Conservation (phyloP, 2,888 invertebrate species). For the Mechanitis messenoides region DNA sequence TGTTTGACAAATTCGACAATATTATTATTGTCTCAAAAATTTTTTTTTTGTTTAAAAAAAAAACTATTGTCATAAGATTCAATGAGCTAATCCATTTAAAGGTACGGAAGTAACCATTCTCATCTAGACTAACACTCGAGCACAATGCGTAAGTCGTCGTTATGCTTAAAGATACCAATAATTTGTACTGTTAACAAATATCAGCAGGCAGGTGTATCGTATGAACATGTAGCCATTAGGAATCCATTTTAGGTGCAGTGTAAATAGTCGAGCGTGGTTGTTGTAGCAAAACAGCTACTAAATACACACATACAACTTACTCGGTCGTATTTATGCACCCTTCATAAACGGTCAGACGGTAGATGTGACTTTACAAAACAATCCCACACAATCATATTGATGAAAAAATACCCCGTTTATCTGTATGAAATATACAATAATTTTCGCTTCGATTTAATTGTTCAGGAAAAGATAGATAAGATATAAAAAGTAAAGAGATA, state of each 20-base stretch:
- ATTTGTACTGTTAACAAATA: constrained; percentile 57
- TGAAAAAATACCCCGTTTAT: too few relatives aligned
- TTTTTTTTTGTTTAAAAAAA: too few relatives aligned
- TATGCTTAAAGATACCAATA: constrained; percentile 40
- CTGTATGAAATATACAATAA: background rate
- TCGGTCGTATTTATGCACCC: constrained; percentile 71
- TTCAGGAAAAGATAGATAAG: too few relatives aligned
- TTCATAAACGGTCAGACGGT: constrained; percentile 64
- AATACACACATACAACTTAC: constrained; percentile 39
- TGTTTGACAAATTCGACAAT: background rate
- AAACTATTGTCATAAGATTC: too few relatives aligned
- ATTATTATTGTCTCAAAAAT: background rate
- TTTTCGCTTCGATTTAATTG: background rate
- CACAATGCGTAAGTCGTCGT: constrained; percentile 29
- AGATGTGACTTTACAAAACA: constrained; percentile 40
- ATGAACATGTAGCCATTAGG: constrained; percentile 70
- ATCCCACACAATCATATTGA: background rate
- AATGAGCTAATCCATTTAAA: too few relatives aligned
- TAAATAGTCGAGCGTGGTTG: constrained; percentile 59
- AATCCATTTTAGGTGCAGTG: constrained; percentile 71
- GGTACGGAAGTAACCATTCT: too few relatives aligned
- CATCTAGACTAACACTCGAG: constrained; percentile 15
- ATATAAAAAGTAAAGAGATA: too few relatives aligned
- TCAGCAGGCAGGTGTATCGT: constrained; percentile 68
- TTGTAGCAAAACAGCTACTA: constrained; percentile 52